Evolutionary conservation across 2,888 invertebrate genomes (phyloP).

Genomic region (Pteria penguin): DNA sequence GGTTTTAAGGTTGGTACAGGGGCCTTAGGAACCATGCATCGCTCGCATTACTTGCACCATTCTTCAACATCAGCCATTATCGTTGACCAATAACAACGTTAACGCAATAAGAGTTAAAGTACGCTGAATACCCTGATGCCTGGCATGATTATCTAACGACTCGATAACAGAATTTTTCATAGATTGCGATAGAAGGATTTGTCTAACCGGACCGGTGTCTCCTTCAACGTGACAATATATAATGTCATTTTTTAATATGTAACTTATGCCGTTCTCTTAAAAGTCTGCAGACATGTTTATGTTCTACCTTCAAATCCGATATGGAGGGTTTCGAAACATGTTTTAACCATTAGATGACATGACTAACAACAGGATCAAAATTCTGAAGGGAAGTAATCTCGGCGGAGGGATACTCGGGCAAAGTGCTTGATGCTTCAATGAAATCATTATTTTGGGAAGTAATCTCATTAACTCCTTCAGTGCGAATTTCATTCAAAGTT

Average conservation of each 20-base stretch:
- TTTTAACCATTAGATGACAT: too few species aligned
- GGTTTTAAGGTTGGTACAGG: too few species aligned
- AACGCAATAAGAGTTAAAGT: not conserved
- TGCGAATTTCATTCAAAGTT: not conserved
- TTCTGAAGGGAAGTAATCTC: too few species aligned
- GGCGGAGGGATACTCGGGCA: too few species aligned
- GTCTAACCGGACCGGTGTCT: conserved; percentile 12
- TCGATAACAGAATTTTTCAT: conserved; percentile 9
- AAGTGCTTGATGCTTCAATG: too few species aligned
- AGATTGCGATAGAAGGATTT: conserved; percentile 23
- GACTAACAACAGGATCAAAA: too few species aligned
- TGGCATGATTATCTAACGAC: conserved; percentile 32
- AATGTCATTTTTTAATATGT: conserved; percentile 6
- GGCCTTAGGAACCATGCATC: conserved; percentile 22
- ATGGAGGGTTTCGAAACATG: too few species aligned
- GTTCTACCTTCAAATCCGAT: too few species aligned
- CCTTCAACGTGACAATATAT: conserved; percentile 26
- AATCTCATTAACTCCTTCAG: not conserved
- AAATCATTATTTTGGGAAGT: too few species aligned
- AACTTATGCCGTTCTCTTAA: conserved; percentile 2
- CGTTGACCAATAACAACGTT: conserved; percentile 33
- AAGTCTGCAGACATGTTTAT: not conserved
- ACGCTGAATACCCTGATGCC: conserved; percentile 36
- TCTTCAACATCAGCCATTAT: conserved; percentile 6
- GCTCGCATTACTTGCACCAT: conserved; percentile 9